Evolutionary conservation across 2,888 invertebrate genomes (phyloP).

Genomic region (Phengaris arion): DNA sequence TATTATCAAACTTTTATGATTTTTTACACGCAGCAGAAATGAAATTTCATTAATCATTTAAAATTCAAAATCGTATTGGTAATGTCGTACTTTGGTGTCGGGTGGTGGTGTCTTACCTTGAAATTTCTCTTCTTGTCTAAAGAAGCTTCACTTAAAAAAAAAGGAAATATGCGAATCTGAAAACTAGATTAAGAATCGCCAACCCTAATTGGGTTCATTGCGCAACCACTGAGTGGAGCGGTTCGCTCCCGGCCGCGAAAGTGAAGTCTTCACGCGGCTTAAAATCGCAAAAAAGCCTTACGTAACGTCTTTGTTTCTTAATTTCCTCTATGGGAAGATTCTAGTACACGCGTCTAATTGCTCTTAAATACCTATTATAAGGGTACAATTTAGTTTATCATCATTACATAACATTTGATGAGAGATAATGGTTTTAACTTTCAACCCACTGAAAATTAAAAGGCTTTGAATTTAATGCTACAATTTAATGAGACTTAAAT

Average conservation of each 20-base stretch:
- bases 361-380: slow-evolving; percentile 20
- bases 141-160: too few relatives aligned
- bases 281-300: slow-evolving; percentile 67
- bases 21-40: too few relatives aligned
- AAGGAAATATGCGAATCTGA: background rate
- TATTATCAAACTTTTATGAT: too few relatives aligned
- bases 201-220: slow-evolving; percentile 46
- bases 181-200: background rate
- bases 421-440: background rate
- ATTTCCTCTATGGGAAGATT: slow-evolving; percentile 18
- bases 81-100: too few relatives aligned
- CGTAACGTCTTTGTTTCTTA: slow-evolving; percentile 58
- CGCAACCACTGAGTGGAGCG: slow-evolving; percentile 50
- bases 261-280: slow-evolving; percentile 50
- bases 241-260: slow-evolving; percentile 55
- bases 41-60: too few relatives aligned
- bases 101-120: too few relatives aligned
- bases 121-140: too few relatives aligned
- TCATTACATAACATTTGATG: background rate
- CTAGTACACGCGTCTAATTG: background rate
- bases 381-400: background rate
- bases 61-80: too few relatives aligned
- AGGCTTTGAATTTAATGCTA: background rate
- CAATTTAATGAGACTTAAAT: background rate
- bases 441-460: background rate